phyloP scores from a whole-genome alignment of 2,888 invertebrate species.

The Cheilosia pagana region DNA sequence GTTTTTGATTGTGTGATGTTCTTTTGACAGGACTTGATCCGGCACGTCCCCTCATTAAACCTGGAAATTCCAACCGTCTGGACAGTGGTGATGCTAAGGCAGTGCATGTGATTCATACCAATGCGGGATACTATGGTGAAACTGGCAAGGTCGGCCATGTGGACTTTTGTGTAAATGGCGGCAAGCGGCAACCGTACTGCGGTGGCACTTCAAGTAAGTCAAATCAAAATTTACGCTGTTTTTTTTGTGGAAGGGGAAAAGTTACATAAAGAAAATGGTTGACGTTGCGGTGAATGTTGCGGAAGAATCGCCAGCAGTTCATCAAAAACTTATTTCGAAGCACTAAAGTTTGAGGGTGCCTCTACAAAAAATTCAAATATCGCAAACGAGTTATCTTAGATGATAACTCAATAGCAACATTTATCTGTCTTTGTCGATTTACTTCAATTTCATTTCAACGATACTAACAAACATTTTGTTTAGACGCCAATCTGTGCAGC shows the following conservation, averaged over 20 bases:
- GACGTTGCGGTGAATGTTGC: too few relatives aligned
- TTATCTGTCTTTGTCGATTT: too few relatives aligned
- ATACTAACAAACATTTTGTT: constrained; percentile 28
- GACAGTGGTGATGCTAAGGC: constrained; percentile 90
- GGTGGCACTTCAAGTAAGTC: constrained; percentile 88
- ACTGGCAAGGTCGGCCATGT: constrained; percentile 89
- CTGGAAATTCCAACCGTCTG: constrained; percentile 86
- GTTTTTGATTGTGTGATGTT: not conserved
- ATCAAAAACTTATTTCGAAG: too few relatives aligned
- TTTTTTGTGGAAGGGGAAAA: too few relatives aligned
- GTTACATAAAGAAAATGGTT: too few relatives aligned
- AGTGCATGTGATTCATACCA: constrained; percentile 91
- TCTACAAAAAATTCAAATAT: too few relatives aligned
- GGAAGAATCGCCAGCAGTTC: too few relatives aligned
- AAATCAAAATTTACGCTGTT: not conserved
- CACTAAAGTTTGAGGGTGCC: too few relatives aligned
- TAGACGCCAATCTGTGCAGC: constrained; percentile 90
- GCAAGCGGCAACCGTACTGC: constrained; percentile 90
- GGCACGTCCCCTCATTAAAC: constrained; percentile 88
- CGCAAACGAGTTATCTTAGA: too few relatives aligned
- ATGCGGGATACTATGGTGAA: constrained; percentile 92
- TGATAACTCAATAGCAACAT: too few relatives aligned
- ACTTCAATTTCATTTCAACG: not conserved
- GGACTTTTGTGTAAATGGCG: constrained; percentile 92
- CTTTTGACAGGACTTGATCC: constrained; percentile 87